A percentile compares a stretch with the other conserved stretches of the same genome.
Conservation (phyloP, 2,797 vertebrate genomes). For the Galaxias olidus region DNA sequence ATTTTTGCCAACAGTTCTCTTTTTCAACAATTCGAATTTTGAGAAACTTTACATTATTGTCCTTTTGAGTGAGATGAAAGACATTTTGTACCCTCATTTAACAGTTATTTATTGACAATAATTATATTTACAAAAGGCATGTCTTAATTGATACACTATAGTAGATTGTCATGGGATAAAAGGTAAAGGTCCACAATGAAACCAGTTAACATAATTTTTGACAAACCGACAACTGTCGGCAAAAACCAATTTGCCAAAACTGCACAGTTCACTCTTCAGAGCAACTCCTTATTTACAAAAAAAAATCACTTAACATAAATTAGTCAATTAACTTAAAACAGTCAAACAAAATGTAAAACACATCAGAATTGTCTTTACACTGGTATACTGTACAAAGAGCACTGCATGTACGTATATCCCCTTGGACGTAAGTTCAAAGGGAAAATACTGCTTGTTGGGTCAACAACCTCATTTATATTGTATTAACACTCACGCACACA, state of each 20-base stretch:
- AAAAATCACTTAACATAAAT: too few relatives aligned
- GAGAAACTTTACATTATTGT: background rate
- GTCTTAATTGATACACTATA: slow-evolving; percentile 22
- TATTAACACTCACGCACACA: background rate
- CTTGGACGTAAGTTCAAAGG: background rate
- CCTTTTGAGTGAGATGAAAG: background rate
- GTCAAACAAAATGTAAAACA: too few relatives aligned
- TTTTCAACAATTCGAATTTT: too few relatives aligned
- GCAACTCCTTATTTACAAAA: too few relatives aligned
- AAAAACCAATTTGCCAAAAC: slow-evolving; percentile 10
- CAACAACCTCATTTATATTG: slow-evolving; percentile 29
- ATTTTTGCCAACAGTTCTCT: too few relatives aligned
- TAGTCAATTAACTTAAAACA: too few relatives aligned
- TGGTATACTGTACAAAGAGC: too few relatives aligned
- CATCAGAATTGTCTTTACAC: too few relatives aligned
- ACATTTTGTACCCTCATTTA: slow-evolving; percentile 7
- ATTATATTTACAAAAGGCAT: slow-evolving; percentile 39
- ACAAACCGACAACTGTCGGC: slow-evolving; percentile 1
- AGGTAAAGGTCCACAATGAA: background rate
- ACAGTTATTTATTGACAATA: slow-evolving; percentile 48
- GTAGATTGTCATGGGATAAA: slow-evolving; percentile 30
- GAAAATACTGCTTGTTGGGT: too few relatives aligned
- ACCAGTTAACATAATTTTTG: background rate
- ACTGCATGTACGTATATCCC: too few relatives aligned
- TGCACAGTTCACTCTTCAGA: too few relatives aligned